Conservation (phyloP, 1,140 invertebrate species). For the Nomia melanderi region DNA sequence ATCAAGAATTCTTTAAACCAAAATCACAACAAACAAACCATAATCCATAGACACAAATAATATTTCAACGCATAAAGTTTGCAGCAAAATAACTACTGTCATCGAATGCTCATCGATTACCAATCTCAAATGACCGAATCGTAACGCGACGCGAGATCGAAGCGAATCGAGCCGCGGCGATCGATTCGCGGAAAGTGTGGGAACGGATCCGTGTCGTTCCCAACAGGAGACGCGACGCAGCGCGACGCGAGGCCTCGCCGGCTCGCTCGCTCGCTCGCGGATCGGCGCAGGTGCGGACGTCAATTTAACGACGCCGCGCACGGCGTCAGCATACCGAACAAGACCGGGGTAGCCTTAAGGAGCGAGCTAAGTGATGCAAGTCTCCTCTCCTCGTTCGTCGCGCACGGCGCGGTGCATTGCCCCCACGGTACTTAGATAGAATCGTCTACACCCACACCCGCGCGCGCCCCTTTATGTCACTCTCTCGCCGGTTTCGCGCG, state of each 20-base stretch:
- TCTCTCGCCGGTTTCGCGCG: slow-evolving; percentile 39
- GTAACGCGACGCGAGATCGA: no score
- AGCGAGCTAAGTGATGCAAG: slow-evolving; percentile 50
- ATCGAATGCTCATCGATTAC: no score
- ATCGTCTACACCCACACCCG: slow-evolving; percentile 60
- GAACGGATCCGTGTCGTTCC: background rate
- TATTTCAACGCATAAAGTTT: no score
- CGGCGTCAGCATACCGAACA: slow-evolving; percentile 53
- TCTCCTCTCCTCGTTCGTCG: slow-evolving; percentile 23
- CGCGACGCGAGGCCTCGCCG: slow-evolving; percentile 11
- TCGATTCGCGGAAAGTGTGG: background rate
- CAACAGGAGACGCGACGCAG: slow-evolving; percentile 6
- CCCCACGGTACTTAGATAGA: slow-evolving; percentile 61
- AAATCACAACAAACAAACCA: no score
- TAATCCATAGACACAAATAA: no score
- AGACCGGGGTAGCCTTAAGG: slow-evolving; percentile 54
- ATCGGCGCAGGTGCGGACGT: slow-evolving; percentile 44
- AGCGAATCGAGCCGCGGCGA: no score
- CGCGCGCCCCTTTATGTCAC: slow-evolving; percentile 53
- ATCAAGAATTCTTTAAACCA: no score
- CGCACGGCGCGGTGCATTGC: slow-evolving; percentile 53
- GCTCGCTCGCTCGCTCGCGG: no score
- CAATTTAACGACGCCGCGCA: slow-evolving; percentile 46
- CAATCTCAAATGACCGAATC: no score
- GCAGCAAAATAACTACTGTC: no score